Evolutionary conservation across 1,140 invertebrate genomes (phyloP), one percentile per base, ranked within the genome.

Genomic region (Drosophila yakuba): DNA sequence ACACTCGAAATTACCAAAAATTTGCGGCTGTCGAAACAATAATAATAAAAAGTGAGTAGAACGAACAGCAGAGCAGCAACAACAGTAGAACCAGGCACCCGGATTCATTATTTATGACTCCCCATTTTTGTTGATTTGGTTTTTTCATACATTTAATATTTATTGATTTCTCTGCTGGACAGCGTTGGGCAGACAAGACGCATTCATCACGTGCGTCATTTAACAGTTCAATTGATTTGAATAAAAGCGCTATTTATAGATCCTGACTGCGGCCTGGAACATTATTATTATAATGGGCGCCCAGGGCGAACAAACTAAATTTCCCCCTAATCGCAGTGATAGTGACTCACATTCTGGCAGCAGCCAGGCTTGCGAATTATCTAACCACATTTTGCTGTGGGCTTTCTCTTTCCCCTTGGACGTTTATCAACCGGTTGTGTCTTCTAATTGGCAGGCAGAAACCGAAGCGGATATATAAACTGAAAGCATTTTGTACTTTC

Each of bases 141-240:
- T 60, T 55, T 51, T 71, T 72, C 20, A 45, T 61, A 72, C 36
- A 74, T 72, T 74, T 74, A 55, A 74, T 84, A 64, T 79, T 82
- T 83, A 83, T 83, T 75, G 71, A 67, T 74, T 75, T 69, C 52
- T 69, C 71, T 38, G 59, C 54, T 69, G 67, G 67, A 71, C 67
- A 57, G 12, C 23, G 23, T 12, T 25, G 20, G 45, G 39, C 75
- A 80, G 64, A 69, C 76, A 67, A 78, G 76, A 82, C 66, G 52
- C 68, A 72, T 88, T 76, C 76, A 88, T 88, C 84, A 86, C 79
- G 79, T 86, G 83, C 83, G 83, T 86, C 83, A 89, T 89, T 83
- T 83, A 86, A 86, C 79, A 83, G 83, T 86, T 86, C 84, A 86
- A 88, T 79, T 81, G 74, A 60, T 86, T 85, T 57, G 57, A 74